A percentile compares a stretch with the other conserved stretches of the same genome.
These are phyloP conservation scores for Gallinago jamesoni DNA, from an alignment of 2,113 vertebrate species.

Conservation along the genomic window DNA sequence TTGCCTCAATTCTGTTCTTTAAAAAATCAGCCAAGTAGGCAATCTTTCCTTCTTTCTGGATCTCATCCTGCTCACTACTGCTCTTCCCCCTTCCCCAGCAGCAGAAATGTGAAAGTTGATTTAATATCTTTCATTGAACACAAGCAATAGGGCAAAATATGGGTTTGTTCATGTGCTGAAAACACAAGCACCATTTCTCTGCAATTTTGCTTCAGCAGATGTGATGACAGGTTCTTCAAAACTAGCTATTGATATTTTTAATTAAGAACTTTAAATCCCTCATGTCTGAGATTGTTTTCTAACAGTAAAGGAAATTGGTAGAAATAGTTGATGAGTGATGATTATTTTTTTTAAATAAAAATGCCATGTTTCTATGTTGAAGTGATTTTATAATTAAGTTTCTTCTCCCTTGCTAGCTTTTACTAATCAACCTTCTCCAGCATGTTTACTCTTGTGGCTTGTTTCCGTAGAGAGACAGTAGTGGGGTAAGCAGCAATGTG, in stretches of 20 bases:
- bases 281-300: neutral
- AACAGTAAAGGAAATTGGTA: neutral
- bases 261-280: neutral
- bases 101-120: neutral
- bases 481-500: neutral
- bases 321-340: neutral
- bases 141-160: neutral
- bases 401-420: neutral
- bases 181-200: neutral
- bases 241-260: neutral
- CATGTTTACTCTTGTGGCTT: neutral
- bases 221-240: neutral
- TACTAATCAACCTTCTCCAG: neutral
- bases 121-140: neutral
- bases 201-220: neutral
- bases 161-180: neutral
- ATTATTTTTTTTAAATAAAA: neutral
- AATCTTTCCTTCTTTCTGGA: neutral
- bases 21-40: neutral
- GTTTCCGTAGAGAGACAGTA: neutral
- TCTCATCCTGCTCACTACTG: neutral
- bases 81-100: neutral
- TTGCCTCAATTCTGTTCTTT: neutral
- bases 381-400: neutral
- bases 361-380: neutral